Conservation (phyloP, 2,888 invertebrate genomes). For the Lepidonotus clava region DNA sequence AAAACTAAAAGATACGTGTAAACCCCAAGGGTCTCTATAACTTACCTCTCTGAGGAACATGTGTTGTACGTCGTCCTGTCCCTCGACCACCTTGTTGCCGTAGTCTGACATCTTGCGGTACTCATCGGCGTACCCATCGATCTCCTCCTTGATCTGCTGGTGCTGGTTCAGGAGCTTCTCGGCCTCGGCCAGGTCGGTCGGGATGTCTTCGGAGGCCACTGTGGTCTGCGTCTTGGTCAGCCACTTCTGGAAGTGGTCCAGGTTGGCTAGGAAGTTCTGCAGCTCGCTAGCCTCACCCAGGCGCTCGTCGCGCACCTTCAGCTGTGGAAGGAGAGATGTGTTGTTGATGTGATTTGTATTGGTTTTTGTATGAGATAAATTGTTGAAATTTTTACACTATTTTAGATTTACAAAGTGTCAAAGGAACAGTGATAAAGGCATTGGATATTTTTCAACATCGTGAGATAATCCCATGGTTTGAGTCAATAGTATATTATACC, state of each 20-base stretch:
- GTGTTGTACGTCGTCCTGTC: conserved; percentile 95
- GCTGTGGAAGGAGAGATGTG: conserved; percentile 81
- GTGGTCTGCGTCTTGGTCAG: conserved; percentile 99
- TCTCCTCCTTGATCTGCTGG: conserved; percentile 98
- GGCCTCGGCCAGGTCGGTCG: conserved; percentile 86
- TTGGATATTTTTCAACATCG: no score
- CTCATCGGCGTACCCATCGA: conserved; percentile 99
- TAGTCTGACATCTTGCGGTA: conserved; percentile 99
- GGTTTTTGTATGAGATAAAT: not conserved
- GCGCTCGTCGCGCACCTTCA: conserved; percentile 98
- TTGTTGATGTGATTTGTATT: not conserved
- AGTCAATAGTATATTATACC: no score
- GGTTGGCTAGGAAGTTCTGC: conserved; percentile 91
- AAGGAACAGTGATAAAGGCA: no score
- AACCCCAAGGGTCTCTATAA: no score
- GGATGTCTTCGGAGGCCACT: conserved; percentile 80
- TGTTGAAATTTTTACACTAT: not conserved
- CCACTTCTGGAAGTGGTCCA: conserved; percentile 99
- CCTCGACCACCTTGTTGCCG: conserved; percentile 86
- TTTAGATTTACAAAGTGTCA: not conserved
- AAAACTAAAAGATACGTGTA: no score
- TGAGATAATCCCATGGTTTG: no score
- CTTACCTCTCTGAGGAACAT: conserved; percentile 96
- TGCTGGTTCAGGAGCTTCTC: conserved; percentile 98
- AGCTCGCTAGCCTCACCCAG: conserved; percentile 99